Conservation (phyloP, 1,140 invertebrate species). For the Tribolium madens region DNA sequence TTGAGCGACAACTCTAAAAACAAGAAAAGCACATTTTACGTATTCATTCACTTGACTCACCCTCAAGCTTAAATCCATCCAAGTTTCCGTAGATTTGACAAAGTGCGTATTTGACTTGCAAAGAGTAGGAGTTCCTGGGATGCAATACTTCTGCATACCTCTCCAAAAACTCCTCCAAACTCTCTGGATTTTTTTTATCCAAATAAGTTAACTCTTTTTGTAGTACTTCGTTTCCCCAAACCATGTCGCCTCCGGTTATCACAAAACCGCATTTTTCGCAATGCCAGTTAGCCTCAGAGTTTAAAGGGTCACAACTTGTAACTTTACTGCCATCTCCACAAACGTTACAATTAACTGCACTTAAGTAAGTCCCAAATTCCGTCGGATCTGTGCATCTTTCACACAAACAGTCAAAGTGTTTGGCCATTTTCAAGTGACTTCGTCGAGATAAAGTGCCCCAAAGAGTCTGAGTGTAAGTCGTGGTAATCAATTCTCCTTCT, state of each 20-base stretch:
- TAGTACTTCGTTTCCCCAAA: conserved; percentile 71
- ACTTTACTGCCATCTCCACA: conserved; percentile 65
- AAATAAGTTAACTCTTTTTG: conserved; percentile 71
- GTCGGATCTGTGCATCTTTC: conserved; percentile 73
- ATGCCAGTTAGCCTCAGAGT: conserved; percentile 71
- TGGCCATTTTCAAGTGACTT: conserved; percentile 70
- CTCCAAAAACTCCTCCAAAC: conserved; percentile 73
- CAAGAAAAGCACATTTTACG: background rate
- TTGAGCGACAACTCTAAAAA: conserved; percentile 71
- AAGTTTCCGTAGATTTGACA: conserved; percentile 75
- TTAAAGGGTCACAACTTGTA: conserved; percentile 71
- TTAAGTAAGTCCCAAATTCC: conserved; percentile 72
- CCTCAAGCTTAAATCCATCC: conserved; percentile 62
- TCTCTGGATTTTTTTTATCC: conserved; percentile 68
- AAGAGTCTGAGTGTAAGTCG: conserved; percentile 75
- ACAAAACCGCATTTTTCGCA: conserved; percentile 71
- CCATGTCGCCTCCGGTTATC: conserved; percentile 69
- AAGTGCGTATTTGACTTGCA: conserved; percentile 76
- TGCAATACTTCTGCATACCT: conserved; percentile 72
- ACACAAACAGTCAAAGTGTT: conserved; percentile 75
- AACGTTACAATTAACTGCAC: conserved; percentile 70
- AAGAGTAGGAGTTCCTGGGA: conserved; percentile 72
- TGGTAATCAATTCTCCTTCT: conserved; percentile 74
- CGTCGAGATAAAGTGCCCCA: conserved; percentile 74
- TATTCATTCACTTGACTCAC: conserved; percentile 5